A percentile compares a stretch with the other conserved stretches of the same genome.
phyloP scores from a whole-genome alignment of 2,113 vertebrate species.

The Pogona vitticeps region DNA sequence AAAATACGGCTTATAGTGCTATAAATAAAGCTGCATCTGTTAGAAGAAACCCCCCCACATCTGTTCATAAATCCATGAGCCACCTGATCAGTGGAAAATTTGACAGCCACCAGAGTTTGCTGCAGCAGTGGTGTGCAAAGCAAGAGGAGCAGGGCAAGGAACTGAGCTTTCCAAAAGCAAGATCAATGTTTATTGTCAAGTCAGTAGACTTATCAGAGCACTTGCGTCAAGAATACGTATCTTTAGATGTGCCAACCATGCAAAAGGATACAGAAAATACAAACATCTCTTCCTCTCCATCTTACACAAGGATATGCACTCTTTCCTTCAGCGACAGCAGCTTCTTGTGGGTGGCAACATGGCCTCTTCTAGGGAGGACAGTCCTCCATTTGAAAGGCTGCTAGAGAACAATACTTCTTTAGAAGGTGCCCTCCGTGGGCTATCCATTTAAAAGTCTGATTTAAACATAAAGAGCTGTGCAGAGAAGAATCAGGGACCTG shows the following conservation, averaged over 20 bases:
- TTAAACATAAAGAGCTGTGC: too few relatives aligned
- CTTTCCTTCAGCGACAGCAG: background rate
- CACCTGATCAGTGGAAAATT: background rate
- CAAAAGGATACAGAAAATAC: background rate
- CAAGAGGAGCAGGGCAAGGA: background rate
- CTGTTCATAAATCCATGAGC: background rate
- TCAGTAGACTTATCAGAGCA: background rate
- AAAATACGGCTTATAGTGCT: accelerated
- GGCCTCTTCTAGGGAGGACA: too few relatives aligned
- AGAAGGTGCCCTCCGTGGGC: too few relatives aligned
- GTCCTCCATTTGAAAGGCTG: too few relatives aligned
- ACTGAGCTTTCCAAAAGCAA: background rate
- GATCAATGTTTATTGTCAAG: background rate
- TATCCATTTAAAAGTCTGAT: too few relatives aligned
- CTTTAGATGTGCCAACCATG: background rate
- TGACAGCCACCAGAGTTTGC: background rate
- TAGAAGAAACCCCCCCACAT: background rate
- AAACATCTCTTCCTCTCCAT: background rate
- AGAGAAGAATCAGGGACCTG: too few relatives aligned
- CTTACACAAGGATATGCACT: background rate
- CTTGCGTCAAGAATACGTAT: background rate
- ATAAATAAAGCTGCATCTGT: background rate
- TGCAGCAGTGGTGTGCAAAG: background rate
- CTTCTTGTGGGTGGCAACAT: background rate
- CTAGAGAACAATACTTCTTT: too few relatives aligned